Conservation (phyloP, 1,140 invertebrate species). For the Drosophila malerkotliana region DNA sequence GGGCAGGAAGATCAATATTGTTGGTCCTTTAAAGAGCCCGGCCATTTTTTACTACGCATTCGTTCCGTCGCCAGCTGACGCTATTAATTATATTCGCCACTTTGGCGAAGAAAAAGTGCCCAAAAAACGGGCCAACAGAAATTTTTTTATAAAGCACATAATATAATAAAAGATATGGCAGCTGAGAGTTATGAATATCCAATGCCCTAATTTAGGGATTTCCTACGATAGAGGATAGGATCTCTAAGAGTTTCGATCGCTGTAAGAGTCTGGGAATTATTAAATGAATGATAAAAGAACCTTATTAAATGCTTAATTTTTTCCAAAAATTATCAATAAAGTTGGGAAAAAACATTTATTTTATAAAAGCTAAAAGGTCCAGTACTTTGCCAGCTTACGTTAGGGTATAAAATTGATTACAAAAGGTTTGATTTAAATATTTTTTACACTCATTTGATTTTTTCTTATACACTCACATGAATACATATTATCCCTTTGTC, state of each 20-base stretch:
- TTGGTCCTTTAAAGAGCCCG: slow-evolving; percentile 29
- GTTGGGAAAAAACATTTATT: background rate
- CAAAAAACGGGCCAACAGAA: background rate
- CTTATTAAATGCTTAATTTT: background rate
- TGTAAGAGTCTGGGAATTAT: background rate
- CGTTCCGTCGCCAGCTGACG: slow-evolving; percentile 20
- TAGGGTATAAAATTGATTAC: slow-evolving; percentile 4
- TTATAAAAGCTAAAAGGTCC: too few species aligned
- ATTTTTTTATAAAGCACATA: slow-evolving; percentile 4
- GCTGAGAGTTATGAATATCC: background rate
- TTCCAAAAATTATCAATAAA: background rate
- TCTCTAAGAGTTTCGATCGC: too few species aligned
- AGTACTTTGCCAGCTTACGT: background rate
- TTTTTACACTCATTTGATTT: slow-evolving; percentile 21
- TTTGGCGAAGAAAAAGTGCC: slow-evolving; percentile 21
- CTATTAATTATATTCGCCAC: slow-evolving; percentile 62
- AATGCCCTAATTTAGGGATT: background rate
- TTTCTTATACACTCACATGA: slow-evolving; percentile 2
- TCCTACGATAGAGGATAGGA: too few species aligned
- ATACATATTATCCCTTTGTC: slow-evolving; percentile 7
- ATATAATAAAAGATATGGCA: background rate
- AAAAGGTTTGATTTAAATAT: slow-evolving; percentile 10
- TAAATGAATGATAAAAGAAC: background rate
- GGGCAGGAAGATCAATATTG: slow-evolving; percentile 23
- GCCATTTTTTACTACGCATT: slow-evolving; percentile 34